Evolutionary conservation across 2,113 vertebrate genomes (phyloP).

Genomic region (Epinephelus fuscoguttatus): DNA sequence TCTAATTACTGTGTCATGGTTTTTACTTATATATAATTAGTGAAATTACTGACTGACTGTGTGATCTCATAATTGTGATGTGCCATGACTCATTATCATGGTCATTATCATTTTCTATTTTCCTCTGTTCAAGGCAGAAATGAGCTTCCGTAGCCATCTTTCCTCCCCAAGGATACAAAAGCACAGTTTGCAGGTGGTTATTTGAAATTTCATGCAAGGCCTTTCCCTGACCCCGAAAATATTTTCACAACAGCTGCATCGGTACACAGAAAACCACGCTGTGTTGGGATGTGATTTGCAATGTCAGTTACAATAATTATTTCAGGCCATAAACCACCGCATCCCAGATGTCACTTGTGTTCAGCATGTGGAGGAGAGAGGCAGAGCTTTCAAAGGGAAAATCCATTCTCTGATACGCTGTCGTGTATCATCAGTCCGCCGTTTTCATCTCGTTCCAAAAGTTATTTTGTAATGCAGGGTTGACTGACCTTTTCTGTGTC

Average conservation of each 20-base stretch:
- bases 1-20: too few relatives aligned
- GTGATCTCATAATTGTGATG: background rate
- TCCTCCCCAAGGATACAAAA: background rate
- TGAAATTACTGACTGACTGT: too few relatives aligned
- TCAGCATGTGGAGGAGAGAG: conserved; percentile 14
- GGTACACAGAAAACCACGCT: background rate
- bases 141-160: background rate
- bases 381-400: conserved; percentile 17
- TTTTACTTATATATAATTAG: too few relatives aligned
- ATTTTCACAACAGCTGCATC: conserved; percentile 25
- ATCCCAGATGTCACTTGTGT: conserved; percentile 36
- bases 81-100: background rate
- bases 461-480: conserved; percentile 7
- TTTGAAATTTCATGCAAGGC: conserved; percentile 26
- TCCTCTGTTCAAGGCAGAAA: background rate
- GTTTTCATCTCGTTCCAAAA: conserved; percentile 14
- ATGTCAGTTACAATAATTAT: conserved; percentile 49
- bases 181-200: conserved; percentile 18
- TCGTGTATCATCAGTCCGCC: conserved; percentile 25
- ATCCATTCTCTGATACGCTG: conserved; percentile 7
- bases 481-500: conserved; percentile 26
- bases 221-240: conserved; percentile 14
- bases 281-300: conserved; percentile 7
- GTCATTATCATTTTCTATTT: background rate
- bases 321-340: conserved; percentile 30